Evolutionary conservation across 2,888 invertebrate genomes (phyloP).

Genomic region (Orchesella flavescens): DNA sequence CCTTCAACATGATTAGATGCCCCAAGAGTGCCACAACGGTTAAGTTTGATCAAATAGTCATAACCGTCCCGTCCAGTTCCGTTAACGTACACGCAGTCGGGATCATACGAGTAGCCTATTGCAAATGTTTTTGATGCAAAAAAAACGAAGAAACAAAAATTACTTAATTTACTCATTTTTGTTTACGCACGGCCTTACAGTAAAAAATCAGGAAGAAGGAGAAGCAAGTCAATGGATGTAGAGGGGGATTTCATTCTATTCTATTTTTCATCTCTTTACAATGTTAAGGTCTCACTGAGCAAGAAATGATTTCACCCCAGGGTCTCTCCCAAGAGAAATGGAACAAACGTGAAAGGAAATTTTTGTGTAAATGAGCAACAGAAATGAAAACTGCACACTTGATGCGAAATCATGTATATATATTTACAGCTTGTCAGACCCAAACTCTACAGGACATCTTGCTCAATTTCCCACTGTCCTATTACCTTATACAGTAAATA

Average conservation of each 20-base stretch:
- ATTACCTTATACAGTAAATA: constrained; percentile 19
- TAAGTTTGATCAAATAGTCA: constrained; percentile 93
- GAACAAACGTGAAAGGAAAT: constrained; percentile 30
- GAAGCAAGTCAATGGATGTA: constrained; percentile 26
- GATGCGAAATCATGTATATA: not conserved
- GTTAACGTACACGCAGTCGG: constrained; percentile 95
- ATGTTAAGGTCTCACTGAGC: constrained; percentile 51
- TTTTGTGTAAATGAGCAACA: constrained; percentile 12
- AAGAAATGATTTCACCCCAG: constrained; percentile 57
- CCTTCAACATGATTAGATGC: constrained; percentile 89
- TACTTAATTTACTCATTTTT: constrained; percentile 2
- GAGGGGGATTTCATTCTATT: constrained; percentile 11
- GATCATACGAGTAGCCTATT: constrained; percentile 91
- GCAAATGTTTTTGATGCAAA: not conserved
- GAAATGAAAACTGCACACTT: constrained; percentile 29
- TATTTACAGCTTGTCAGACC: too few species aligned
- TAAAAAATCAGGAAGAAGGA: constrained; percentile 28
- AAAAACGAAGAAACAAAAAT: constrained; percentile 9
- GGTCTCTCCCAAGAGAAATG: constrained; percentile 39
- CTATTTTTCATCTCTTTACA: constrained; percentile 14
- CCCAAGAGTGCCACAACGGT: constrained; percentile 92
- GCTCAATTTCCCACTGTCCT: constrained; percentile 22
- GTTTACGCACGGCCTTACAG: not conserved
- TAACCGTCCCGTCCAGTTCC: constrained; percentile 93
- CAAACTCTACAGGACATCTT: constrained; percentile 27